Evolutionary conservation across 2,888 invertebrate species (phyloP).

Genomic region (Drosophila mettleri): DNA sequence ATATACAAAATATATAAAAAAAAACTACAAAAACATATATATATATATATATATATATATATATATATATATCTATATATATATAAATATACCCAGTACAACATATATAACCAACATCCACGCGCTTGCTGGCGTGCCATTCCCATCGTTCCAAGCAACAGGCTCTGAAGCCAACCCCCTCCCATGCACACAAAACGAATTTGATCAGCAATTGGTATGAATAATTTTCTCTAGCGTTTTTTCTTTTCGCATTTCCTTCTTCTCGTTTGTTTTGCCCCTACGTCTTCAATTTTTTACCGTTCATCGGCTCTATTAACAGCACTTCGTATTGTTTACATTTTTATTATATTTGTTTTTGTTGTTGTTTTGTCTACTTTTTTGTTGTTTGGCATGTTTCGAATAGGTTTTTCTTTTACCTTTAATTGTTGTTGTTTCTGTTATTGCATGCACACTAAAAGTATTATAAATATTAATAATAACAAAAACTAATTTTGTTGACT

Average conservation of each 20-base stretch:
- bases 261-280: conserved; percentile 6
- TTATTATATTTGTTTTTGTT: too few species aligned
- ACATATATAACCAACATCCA: conserved; percentile 4
- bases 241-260: not conserved
- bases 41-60: not conserved
- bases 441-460: conserved; percentile 60
- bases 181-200: conserved; percentile 22
- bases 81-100: conserved; percentile 9
- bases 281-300: not conserved
- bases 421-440: conserved; percentile 79
- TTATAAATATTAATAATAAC: conserved; percentile 5
- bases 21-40: too few species aligned
- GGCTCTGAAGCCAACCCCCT: conserved; percentile 13
- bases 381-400: conserved; percentile 34
- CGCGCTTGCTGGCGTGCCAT: conserved; percentile 8
- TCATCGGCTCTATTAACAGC: conserved; percentile 33
- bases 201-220: conserved; percentile 56
- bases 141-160: conserved; percentile 36
- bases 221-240: conserved; percentile 17
- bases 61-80: not conserved
- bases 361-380: conserved; percentile 1
- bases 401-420: conserved; percentile 8
- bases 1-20: conserved; percentile 24
- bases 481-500: not conserved
- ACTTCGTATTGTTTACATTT: not conserved